Evolutionary conservation across 2,888 invertebrate genomes (phyloP), one percentile per base, ranked within the genome.

Genomic region (Plagodis pulveraria): DNA sequence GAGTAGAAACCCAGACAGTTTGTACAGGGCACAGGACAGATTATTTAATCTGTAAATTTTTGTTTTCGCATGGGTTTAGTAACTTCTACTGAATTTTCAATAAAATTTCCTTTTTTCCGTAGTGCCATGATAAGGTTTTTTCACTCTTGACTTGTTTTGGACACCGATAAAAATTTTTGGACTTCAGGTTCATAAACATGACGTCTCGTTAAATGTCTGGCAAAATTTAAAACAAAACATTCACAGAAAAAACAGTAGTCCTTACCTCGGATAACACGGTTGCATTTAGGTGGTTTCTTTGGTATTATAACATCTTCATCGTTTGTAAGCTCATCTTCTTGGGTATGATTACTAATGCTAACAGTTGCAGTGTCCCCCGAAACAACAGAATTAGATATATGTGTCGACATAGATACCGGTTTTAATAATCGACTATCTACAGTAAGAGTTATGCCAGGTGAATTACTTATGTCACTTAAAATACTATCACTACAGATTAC

Each of bases 51-150:
- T 38, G 64, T 63, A 56, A 62, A 62, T 66, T 66, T 63, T 40
- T 42, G 43, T 66, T 69, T 67, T 55, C 62, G 50, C 69, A 69
- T 69, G 34, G 71, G 72, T 62, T 71, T 72, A 47, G 56, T 67
- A 42, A 66, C 60, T 10, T 63, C 61, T 61, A 49, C 44, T 60
- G 63, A 64, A 65, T 72, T 72, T 66, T 41, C 32, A 59, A 73
- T 51, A 48, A 50, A 74, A 50, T 73, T 74, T 56, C 69, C 73
- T 65, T 72, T 73, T 70, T 74, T 73, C 36, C 70, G 59, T 58
- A 73, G 59, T 44, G 51, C 65, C 49, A 60, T 38, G 40, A 73
- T 59, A 11, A 47, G 44, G 6, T 44, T 32, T 44, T 32, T 44
- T 69, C 66, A 40, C 32, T 38, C 9, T 6, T 32, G 40, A 38